Conservation (phyloP, 2,888 invertebrate genomes). For the Zhengitettix transpicula region DNA sequence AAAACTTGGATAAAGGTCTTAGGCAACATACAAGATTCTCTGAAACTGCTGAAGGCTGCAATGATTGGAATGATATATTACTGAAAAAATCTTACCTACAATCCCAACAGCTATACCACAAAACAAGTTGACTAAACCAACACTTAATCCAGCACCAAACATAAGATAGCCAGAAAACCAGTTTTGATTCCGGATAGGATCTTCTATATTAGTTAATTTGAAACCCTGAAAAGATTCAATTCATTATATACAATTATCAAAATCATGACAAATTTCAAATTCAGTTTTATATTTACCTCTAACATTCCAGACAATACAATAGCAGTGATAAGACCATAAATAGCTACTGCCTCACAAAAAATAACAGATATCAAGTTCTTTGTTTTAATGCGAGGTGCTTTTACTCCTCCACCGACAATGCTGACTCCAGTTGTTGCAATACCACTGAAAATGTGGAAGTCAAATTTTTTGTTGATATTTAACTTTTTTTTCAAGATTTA, state of each 20-base stretch:
- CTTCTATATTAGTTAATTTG: constrained; percentile 27
- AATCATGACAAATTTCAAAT: not conserved
- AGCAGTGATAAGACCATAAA: constrained; percentile 96
- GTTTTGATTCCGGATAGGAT: constrained; percentile 40
- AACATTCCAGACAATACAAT: constrained; percentile 85
- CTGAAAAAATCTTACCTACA: constrained; percentile 39
- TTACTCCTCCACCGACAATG: constrained; percentile 94
- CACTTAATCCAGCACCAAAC: constrained; percentile 91
- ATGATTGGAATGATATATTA: no score
- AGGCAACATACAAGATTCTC: no score
- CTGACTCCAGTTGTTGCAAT: constrained; percentile 94
- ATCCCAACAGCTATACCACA: constrained; percentile 96
- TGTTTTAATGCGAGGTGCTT: constrained; percentile 95
- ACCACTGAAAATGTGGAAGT: constrained; percentile 41
- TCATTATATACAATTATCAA: not conserved
- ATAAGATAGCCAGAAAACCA: constrained; percentile 82
- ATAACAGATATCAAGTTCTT: constrained; percentile 99
- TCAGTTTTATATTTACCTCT: constrained; percentile 26
- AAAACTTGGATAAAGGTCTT: no score
- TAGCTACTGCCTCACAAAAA: constrained; percentile 99
- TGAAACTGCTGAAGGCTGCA: no score
- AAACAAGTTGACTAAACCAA: constrained; percentile 89
- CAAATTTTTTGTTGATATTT: not conserved
- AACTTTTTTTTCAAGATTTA: not conserved
- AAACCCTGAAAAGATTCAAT: constrained; percentile 25